Evolutionary conservation across 2,888 invertebrate genomes (phyloP), one percentile per base, ranked within the genome.

Genomic region (Pollenia labialis): DNA sequence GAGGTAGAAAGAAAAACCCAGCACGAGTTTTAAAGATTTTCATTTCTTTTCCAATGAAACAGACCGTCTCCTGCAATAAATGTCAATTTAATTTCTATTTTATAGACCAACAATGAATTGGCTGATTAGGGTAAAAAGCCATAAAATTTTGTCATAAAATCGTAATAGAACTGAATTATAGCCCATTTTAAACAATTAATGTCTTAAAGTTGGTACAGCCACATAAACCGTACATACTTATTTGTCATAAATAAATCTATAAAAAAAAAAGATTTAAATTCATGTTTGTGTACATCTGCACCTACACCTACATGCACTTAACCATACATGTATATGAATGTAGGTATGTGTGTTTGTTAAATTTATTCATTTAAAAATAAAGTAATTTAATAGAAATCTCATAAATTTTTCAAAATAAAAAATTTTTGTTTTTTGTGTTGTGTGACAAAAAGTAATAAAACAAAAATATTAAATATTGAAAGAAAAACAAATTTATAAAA

Each of bases 371-470:
- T 0, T 32, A 32, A 32, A 32, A 44, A 72, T 16, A 58, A 74
- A 32, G n/a, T 50, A 75, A 62, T 75, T 76, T 64, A 64, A 18
- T 54, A n/a, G 23, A 76, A 64, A 64, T 23, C 18, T 48, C 18
- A 46, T 64, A 11, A 2, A 46, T 23, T 66, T 62, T 60, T 16
- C 1, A 2, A 40, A 58, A 32, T 4, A 32, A n/a, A 40, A 23
- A 23, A 2, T 23, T 23, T 2, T 23, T 32, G 0, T 6, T 32
- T n/a, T n/a, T 60, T 60, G 46, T 0, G 2, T 44, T 54, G 64
- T 76, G 66, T 66, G 54, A 66, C 32, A 46, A 32, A 56, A 66
- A 66, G 66, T 66, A 54, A 66, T 76, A 66, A 66, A 76, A 66
- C 32, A 46, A 66, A n/a, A 46, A 48, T 58, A n/a, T 54, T 16